A percentile compares a stretch with the other conserved stretches of the same genome.
Conservation (phyloP, 2,888 invertebrate genomes). For the Dryocosmus kuriphilus region DNA sequence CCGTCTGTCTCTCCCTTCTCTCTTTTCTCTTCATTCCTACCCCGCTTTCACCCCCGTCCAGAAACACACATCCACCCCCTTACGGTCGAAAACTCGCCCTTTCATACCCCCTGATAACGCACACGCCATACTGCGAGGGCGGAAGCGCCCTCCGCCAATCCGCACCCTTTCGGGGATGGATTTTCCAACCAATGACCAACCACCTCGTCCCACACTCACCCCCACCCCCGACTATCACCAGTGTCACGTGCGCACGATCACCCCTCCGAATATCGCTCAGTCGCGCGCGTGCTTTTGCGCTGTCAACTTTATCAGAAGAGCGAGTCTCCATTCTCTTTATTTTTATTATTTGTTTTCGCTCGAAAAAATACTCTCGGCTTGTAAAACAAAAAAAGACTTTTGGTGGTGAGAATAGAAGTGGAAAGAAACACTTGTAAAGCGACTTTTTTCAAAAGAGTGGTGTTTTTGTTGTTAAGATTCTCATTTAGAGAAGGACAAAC, state of each 20-base stretch:
- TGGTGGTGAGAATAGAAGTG: too few relatives aligned
- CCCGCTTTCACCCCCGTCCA: constrained; percentile 47
- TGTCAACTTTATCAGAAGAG: constrained; percentile 42
- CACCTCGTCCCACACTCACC: constrained; percentile 61
- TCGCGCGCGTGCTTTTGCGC: constrained; percentile 68
- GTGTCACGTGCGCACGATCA: constrained; percentile 75
- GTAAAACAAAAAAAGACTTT: background rate
- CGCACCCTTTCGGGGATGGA: constrained; percentile 63
- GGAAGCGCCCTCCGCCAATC: constrained; percentile 70
- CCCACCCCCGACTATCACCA: constrained; percentile 57
- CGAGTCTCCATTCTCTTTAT: background rate
- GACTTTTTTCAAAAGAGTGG: background rate
- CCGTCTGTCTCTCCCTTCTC: constrained; percentile 50
- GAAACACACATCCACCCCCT: constrained; percentile 48
- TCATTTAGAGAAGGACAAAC: background rate
- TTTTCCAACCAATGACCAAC: constrained; percentile 52
- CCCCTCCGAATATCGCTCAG: constrained; percentile 62
- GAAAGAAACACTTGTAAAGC: background rate
- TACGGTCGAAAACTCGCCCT: constrained; percentile 33
- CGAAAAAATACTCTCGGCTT: background rate
- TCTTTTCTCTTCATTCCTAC: constrained; percentile 38
- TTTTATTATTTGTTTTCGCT: background rate
- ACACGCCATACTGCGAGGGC: constrained; percentile 75
- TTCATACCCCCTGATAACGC: constrained; percentile 52
- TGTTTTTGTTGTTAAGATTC: background rate